A percentile compares a stretch with the other conserved stretches of the same genome.
Evolutionary conservation across 1,140 invertebrate species (phyloP).

Genomic region (Drosophila murphyi): DNA sequence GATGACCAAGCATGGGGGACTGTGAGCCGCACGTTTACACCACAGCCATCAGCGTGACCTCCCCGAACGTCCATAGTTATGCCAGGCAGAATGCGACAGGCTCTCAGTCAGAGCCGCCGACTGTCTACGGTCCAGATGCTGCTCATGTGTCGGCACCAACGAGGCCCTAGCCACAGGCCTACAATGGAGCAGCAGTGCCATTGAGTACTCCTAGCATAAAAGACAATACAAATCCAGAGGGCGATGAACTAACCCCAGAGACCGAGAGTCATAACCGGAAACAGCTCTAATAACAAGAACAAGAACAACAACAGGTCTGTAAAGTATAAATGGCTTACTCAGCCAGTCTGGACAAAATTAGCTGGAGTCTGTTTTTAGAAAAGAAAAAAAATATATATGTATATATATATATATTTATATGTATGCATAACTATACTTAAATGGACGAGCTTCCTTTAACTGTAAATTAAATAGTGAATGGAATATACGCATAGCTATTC

Average conservation of each 20-base stretch:
- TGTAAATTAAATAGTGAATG: slow-evolving; percentile 57
- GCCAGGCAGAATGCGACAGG: slow-evolving; percentile 19
- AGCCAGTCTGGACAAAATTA: not conserved
- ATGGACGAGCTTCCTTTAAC: slow-evolving; percentile 65
- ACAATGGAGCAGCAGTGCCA: slow-evolving; percentile 1
- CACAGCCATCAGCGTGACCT: slow-evolving; percentile 30
- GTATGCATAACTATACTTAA: slow-evolving; percentile 31
- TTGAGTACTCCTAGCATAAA: slow-evolving; percentile 15
- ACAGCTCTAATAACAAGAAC: not conserved
- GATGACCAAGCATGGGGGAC: slow-evolving; percentile 71
- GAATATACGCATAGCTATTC: slow-evolving; percentile 13
- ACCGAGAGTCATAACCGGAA: not conserved
- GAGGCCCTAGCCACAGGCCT: slow-evolving; percentile 42
- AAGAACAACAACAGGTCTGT: slow-evolving; percentile 16
- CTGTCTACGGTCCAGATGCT: not conserved
- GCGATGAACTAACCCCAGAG: slow-evolving; percentile 5
- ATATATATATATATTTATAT: slow-evolving; percentile 12
- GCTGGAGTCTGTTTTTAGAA: slow-evolving; percentile 36
- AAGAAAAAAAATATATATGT: not conserved
- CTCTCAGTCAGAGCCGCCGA: not conserved
- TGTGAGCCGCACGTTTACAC: slow-evolving; percentile 59
- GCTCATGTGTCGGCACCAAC: slow-evolving; percentile 11
- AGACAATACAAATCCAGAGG: slow-evolving; percentile 55
- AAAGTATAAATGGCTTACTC: slow-evolving; percentile 5
- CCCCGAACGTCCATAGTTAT: slow-evolving; percentile 18